Evolutionary conservation across 2,797 vertebrate genomes (phyloP).

Genomic region (Crenichthys baileyi): DNA sequence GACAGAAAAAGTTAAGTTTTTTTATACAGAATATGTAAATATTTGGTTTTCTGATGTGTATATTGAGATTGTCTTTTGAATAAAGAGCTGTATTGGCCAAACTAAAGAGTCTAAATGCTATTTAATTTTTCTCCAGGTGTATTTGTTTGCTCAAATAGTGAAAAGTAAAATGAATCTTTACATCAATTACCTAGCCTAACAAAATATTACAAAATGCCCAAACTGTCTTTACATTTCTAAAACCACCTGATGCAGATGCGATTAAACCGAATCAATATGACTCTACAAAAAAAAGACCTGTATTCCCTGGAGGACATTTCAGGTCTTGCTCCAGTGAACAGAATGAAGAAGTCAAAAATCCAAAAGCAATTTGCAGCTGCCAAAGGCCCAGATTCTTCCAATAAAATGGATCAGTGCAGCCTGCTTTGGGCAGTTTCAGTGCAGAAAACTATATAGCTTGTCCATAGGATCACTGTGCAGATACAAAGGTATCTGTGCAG

Average conservation of each 20-base stretch:
- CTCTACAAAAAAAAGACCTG: neutral
- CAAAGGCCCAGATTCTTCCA: constrained; percentile 13
- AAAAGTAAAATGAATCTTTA: neutral
- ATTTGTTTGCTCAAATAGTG: no score
- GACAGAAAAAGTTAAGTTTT: no score
- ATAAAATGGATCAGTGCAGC: constrained; percentile 4
- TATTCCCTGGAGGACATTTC: neutral
- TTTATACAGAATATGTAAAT: neutral
- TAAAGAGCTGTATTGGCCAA: no score
- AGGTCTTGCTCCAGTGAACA: constrained; percentile 9
- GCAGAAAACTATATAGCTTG: neutral
- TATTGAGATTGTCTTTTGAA: neutral
- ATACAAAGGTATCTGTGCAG: neutral
- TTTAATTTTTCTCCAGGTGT: no score
- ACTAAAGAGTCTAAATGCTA: no score
- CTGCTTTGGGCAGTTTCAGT: constrained; percentile 1
- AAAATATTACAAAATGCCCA: neutral
- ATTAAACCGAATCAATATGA: neutral
- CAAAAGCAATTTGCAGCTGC: constrained; percentile 6
- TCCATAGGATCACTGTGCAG: neutral
- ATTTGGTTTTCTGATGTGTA: neutral
- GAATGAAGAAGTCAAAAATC: constrained; percentile 10
- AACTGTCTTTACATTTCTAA: neutral
- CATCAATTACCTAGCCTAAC: neutral
- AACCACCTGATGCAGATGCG: neutral